Conservation (phyloP, 2,888 invertebrate genomes). For the Eupeodes luniger region DNA sequence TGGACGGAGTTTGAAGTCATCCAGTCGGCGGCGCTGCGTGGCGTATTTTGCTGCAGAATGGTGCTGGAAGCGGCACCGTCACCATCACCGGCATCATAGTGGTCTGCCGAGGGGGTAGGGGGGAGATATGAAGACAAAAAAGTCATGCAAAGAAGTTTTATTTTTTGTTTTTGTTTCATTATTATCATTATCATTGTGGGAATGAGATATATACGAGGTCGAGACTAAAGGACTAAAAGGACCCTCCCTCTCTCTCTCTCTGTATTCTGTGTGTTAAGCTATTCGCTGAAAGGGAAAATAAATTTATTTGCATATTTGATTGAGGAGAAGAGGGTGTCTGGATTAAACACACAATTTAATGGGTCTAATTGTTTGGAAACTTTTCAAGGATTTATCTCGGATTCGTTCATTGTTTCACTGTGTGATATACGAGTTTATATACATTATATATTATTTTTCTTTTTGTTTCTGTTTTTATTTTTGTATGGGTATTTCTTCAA, state of each 20-base stretch:
- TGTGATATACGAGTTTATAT: neutral
- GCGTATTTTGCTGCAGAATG: neutral
- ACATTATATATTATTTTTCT: neutral
- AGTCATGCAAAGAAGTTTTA: slow-evolving; percentile 19
- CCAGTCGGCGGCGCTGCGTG: neutral
- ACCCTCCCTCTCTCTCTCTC: neutral
- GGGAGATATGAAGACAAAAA: neutral
- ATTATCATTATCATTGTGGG: neutral
- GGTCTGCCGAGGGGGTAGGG: neutral
- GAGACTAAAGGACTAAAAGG: slow-evolving; percentile 1
- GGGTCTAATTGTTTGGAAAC: slow-evolving; percentile 74
- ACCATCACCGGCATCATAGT: neutral
- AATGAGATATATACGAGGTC: slow-evolving; percentile 19
- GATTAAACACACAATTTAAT: slow-evolving; percentile 74
- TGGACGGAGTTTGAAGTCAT: neutral
- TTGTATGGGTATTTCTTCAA: neutral
- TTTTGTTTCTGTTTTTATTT: slow-evolving; percentile 3
- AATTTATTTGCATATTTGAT: slow-evolving; percentile 47
- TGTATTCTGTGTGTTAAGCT: slow-evolving; percentile 10
- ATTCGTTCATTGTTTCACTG: slow-evolving; percentile 43
- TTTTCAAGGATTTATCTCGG: slow-evolving; percentile 63
- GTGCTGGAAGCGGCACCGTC: neutral
- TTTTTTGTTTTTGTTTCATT: slow-evolving; percentile 4
- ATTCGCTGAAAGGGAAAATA: neutral
- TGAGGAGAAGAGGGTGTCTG: slow-evolving; percentile 34